These are phyloP conservation scores for Chromobotia macracanthus DNA, from an alignment of 2,797 vertebrate species.

Conservation along the genomic window DNA sequence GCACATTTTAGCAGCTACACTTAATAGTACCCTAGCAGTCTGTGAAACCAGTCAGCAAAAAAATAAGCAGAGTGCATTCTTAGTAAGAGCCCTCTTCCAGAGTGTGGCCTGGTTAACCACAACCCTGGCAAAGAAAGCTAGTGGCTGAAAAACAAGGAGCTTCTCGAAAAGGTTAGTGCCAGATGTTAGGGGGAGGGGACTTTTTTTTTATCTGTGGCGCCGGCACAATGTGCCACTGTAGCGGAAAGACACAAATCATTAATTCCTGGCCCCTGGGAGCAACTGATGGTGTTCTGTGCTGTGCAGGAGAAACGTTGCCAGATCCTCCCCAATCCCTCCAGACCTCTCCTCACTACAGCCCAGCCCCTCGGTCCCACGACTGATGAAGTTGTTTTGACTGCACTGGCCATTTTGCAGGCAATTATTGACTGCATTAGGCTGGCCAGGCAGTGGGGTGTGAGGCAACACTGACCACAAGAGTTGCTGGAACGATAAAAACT, in stretches of 20 bases:
- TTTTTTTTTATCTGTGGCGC: conserved; percentile 76
- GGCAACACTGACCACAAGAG: conserved; percentile 84
- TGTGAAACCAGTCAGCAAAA: conserved; percentile 27
- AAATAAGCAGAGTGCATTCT: conserved; percentile 35
- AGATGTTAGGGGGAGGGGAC: conserved; percentile 83
- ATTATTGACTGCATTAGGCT: conserved; percentile 96
- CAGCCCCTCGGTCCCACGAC: conserved; percentile 67
- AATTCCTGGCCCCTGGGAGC: conserved; percentile 92
- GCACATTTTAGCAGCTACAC: conserved; percentile 33
- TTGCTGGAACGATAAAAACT: conserved; percentile 89
- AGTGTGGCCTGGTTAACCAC: conserved; percentile 19
- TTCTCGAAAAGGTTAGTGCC: conserved; percentile 70
- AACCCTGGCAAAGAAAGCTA: conserved; percentile 24
- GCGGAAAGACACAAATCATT: conserved; percentile 89
- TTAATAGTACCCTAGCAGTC: conserved; percentile 24
- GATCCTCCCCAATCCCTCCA: conserved; percentile 71
- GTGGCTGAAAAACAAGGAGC: conserved; percentile 19
- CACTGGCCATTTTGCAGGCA: conserved; percentile 86
- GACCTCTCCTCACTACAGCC: conserved; percentile 49
- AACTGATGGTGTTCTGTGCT: conserved; percentile 80
- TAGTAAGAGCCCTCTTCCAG: conserved; percentile 29
- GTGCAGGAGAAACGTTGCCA: conserved; percentile 61
- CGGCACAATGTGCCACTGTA: conserved; percentile 84
- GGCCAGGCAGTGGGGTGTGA: conserved; percentile 81
- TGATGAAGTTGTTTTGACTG: conserved; percentile 94